These are phyloP conservation scores for Salvelinus alpinus DNA, from an alignment of 2,113 vertebrate genomes.

Conservation along the genomic window DNA sequence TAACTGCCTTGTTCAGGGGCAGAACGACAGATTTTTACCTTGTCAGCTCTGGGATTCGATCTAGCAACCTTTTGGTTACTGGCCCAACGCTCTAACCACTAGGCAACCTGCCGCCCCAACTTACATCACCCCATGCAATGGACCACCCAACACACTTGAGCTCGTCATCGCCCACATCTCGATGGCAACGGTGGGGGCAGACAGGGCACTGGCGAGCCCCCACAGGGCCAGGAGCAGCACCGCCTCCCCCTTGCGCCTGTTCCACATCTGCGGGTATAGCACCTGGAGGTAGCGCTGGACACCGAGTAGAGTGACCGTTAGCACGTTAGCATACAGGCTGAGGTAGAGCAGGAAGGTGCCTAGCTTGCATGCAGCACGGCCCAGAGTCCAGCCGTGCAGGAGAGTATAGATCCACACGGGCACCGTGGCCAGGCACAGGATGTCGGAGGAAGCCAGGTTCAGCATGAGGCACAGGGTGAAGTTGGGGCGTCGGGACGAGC, in stretches of 20 bases:
- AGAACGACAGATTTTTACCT: too few relatives aligned
- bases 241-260: conserved; percentile 21
- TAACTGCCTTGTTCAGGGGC: too few relatives aligned
- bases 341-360: conserved; percentile 63
- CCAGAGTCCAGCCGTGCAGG: conserved; percentile 55
- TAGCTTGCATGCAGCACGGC: conserved; percentile 46
- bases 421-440: conserved; percentile 63
- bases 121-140: too few relatives aligned
- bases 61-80: too few relatives aligned
- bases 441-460: conserved; percentile 57
- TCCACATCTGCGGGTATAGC: conserved; percentile 55
- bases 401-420: conserved; percentile 70
- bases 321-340: conserved; percentile 67
- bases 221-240: conserved; percentile 45
- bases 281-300: conserved; percentile 64
- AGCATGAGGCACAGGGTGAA: too few relatives aligned
- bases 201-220: conserved; percentile 13
- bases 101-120: too few relatives aligned
- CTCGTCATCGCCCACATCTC: conserved; percentile 42
- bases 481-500: too few relatives aligned
- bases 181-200: conserved; percentile 52
- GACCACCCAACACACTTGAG: background rate
- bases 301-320: conserved; percentile 64
- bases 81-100: too few relatives aligned
- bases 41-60: too few relatives aligned